phyloP scores from a whole-genome alignment of 1,140 invertebrate species.

The Tyrophagus putrescentiae region DNA sequence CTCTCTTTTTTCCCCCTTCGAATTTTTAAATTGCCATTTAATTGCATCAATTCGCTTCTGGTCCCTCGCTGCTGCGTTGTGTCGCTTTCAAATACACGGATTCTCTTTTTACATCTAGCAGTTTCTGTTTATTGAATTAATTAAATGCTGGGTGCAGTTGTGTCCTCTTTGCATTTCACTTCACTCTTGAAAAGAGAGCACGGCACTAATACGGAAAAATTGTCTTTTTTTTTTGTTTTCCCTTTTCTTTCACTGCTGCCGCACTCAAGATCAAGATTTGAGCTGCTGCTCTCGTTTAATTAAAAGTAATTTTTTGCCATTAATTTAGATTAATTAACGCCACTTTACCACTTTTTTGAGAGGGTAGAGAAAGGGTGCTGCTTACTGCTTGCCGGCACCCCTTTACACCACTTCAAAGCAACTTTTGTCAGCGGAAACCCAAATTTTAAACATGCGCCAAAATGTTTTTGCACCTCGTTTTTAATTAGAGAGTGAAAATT shows the following conservation, averaged over 20 bases:
- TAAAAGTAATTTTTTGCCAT: slow-evolving; percentile 6
- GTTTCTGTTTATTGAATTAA: neutral
- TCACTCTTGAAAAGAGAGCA: neutral
- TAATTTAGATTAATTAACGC: slow-evolving; percentile 13
- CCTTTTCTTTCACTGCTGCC: neutral
- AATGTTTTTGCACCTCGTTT: too few relatives aligned
- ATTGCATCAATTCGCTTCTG: slow-evolving; percentile 13
- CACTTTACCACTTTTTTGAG: too few relatives aligned
- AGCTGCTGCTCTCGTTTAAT: neutral
- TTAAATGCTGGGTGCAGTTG: neutral
- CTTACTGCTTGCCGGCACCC: too few relatives aligned
- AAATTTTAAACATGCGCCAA: too few relatives aligned
- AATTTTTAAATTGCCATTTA: slow-evolving; percentile 13
- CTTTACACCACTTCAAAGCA: too few relatives aligned
- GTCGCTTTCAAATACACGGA: neutral
- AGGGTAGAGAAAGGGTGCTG: too few relatives aligned
- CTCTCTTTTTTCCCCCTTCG: too few relatives aligned
- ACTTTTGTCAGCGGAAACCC: too few relatives aligned
- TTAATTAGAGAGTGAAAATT: too few relatives aligned
- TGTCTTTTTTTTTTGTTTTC: neutral
- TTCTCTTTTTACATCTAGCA: neutral
- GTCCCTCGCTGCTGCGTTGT: neutral
- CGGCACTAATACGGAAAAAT: neutral
- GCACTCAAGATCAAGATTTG: neutral
- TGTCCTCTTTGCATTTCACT: neutral